Conservation (phyloP, 2,797 vertebrate species). For the Enteromius afrohamiltoni region DNA sequence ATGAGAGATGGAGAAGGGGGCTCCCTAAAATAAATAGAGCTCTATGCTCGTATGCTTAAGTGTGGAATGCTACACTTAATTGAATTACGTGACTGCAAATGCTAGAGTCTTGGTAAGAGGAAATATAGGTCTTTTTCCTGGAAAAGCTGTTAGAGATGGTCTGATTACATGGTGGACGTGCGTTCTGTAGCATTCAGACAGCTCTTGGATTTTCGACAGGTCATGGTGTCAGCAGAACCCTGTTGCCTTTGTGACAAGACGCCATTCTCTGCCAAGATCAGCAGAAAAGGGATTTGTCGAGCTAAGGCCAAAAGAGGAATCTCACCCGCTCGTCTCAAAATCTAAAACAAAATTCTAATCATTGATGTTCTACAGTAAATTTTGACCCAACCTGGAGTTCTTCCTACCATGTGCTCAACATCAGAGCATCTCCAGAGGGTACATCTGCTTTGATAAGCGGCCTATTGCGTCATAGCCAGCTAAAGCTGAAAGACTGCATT, state of each 20-base stretch:
- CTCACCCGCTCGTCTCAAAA: background rate
- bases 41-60: slow-evolving; percentile 9
- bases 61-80: slow-evolving; percentile 9
- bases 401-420: slow-evolving; percentile 11
- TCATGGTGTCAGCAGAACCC: slow-evolving; percentile 39
- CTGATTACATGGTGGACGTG: slow-evolving; percentile 43
- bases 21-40: background rate
- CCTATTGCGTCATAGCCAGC: slow-evolving; percentile 66
- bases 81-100: slow-evolving; percentile 6
- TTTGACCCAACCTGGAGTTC: background rate
- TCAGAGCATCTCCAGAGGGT: slow-evolving; percentile 15
- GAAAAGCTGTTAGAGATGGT: slow-evolving; percentile 22
- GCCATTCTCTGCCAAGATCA: slow-evolving; percentile 37
- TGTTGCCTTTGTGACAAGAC: slow-evolving; percentile 9
- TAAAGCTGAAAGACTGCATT: slow-evolving; percentile 72
- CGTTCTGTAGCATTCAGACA: slow-evolving; percentile 34
- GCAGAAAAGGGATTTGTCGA: slow-evolving; percentile 8
- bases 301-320: background rate
- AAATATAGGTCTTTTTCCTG: slow-evolving; percentile 31
- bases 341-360: background rate
- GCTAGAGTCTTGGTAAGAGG: background rate
- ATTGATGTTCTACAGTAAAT: background rate
- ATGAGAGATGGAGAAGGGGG: background rate
- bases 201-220: slow-evolving; percentile 13
- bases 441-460: slow-evolving; percentile 46